Base-by-base conservation (phyloP, 1,140 invertebrate genomes). In the Sminthurides bifidus region DNA sequence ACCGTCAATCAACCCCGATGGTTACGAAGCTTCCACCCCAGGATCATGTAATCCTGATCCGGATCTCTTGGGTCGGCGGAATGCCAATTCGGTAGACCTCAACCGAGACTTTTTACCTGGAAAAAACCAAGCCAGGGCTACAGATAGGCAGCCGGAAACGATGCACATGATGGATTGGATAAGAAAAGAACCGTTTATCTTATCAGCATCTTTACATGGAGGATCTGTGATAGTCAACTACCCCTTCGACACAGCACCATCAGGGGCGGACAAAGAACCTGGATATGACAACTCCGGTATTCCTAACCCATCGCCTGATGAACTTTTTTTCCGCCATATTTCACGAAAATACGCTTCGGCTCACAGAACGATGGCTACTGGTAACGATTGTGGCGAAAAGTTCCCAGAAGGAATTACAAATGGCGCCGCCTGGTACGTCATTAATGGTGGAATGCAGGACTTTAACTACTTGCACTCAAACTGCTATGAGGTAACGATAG, bases 371-470 rank as follows among this genome's bases (percentile, higher is more conserved):
- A 50, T 50, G 48, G 14, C 3, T 6, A 33, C 1, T 1, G 21
- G 27, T 23, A 35, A 30, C 26, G 35, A 33, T 4, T 19, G n/a
- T 1, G 19, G n/a, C 14, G 48, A 35, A 0, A 15, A 12, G 5
- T 50, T 50, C 37, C 21, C 0, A 33, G 17, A 50, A 15, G 48
- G 48, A n/a, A 14, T 50, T 10, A 50, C 48, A 23, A 50, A 50
- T 35, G 48, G 48, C 1, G 48, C 48, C 3, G 48, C 23, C 0
- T 50, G 48, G 48, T 50, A 50, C 31, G n/a, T n/a, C n/a, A n/a
- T n/a, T n/a, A n/a, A n/a, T n/a, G 85, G 88, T 64, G 92, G 92
- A 41, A 95, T 97, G 92, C 92, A 97, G 75, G 94, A 98, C 71
- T 98, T 92, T 70, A 98, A 97, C 74, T 98, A 98, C 71, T 74